Evolutionary conservation across 2,797 vertebrate species (phyloP), one percentile per base, ranked within the genome.

Genomic region (Aphelocoma californica): DNA sequence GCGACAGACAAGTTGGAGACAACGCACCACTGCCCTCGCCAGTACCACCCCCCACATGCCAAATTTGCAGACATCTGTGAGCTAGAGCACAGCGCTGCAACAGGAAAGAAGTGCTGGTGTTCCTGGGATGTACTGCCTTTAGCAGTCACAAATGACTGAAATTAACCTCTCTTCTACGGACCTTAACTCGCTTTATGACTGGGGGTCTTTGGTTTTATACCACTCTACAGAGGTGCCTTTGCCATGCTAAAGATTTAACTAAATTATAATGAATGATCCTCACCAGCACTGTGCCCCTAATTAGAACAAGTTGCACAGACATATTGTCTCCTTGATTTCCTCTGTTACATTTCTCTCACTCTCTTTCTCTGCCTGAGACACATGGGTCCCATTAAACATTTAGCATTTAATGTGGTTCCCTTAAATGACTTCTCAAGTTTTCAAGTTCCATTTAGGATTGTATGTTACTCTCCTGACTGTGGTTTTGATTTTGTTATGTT

Each of bases 381-480:
- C 98, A 98, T 98, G 98, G 98, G 98, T 98, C 97, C 98, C 98
- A 98, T 98, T 98, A 98, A 98, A 98, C 97, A 97, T 98, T 97
- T 97, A 97, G 96, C 92, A 98, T 98, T 98, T 98, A 98, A 98
- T 98, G 98, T 98, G 98, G 98, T 98, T 98, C 98, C 97, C 97
- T 98, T 97, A 98, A 98, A 98, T 98, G 97, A 98, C 98, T 98
- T 98, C 97, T 98, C 97, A 96, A 98, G 98, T 98, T 98, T 98
- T 98, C 97, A 79, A 98, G 98, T 98, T 98, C 97, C 97, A 96
- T 98, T 97, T 98, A 98, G 97, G 98, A 97, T 97, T 97, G 97
- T 95, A 97, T 91, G 97, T 97, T 98, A 96, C 96, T 97, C 96
- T 96, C 94, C 95, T 94, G 96, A 96, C 96, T 97, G 97, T 97